These are phyloP conservation scores for Maconellicoccus hirsutus DNA, from an alignment of 1,140 invertebrate species.

Conservation along the genomic window DNA sequence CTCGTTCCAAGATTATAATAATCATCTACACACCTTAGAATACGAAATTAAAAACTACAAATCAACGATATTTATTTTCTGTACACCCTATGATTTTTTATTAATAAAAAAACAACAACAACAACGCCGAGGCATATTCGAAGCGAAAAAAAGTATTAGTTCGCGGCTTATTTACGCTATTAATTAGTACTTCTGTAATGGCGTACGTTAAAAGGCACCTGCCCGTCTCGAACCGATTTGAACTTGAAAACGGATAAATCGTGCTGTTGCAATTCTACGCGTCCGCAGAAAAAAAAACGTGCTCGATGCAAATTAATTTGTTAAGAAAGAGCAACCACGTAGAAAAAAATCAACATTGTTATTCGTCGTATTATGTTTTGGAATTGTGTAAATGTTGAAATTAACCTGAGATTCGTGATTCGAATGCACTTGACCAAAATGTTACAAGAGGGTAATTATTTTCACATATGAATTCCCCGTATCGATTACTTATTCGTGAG, in stretches of 20 bases:
- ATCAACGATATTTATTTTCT: constrained; percentile 1
- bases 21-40: not conserved
- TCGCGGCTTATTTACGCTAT: constrained; percentile 3
- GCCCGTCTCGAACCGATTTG: not conserved
- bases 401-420: not conserved
- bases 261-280: not conserved
- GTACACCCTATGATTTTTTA: not conserved
- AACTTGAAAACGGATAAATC: not conserved
- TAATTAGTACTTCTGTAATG: not conserved
- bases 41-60: not conserved
- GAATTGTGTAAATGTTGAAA: not conserved
- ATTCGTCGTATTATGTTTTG: not conserved
- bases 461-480: too few species aligned
- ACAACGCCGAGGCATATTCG: too few species aligned
- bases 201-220: not conserved
- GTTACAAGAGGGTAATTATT: not conserved
- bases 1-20: too few species aligned
- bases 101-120: not conserved
- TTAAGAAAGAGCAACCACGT: not conserved
- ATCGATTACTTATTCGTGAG: too few species aligned
- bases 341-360: not conserved
- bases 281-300: not conserved
- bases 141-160: not conserved
- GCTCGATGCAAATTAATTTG: not conserved
- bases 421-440: not conserved